Conservation (phyloP, 2,113 vertebrate species). For the Oenanthe melanoleuca region DNA sequence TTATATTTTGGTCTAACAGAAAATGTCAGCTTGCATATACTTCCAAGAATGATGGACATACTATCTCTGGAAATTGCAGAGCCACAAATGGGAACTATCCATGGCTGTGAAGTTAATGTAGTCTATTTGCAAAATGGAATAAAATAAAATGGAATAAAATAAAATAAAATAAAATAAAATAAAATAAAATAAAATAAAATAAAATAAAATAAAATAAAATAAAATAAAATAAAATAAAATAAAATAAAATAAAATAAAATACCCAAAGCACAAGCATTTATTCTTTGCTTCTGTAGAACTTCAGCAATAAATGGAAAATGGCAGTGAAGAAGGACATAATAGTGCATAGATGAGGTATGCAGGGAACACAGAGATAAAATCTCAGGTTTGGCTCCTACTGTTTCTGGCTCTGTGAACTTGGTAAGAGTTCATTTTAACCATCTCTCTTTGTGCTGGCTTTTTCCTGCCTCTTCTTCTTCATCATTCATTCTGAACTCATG, state of each 20-base stretch:
- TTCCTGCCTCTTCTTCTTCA: background rate
- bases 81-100: background rate
- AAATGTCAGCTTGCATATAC: background rate
- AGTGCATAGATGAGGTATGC: background rate
- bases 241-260: background rate
- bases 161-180: background rate
- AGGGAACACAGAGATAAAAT: background rate
- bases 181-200: background rate
- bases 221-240: background rate
- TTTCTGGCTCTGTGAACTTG: background rate
- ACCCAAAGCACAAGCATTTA: background rate
- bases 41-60: conserved; percentile 9
- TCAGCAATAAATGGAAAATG: background rate
- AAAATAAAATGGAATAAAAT: background rate
- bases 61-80: background rate
- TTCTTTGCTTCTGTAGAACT: background rate
- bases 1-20: conserved; percentile 20
- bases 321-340: background rate
- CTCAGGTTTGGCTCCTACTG: background rate
- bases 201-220: background rate
- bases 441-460: background rate
- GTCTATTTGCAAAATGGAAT: background rate
- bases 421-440: background rate
- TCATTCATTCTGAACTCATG: background rate
- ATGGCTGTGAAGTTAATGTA: background rate